Percentiles rank a stretch among this genome's conserved stretches.
Evolutionary conservation across 2,113 vertebrate species (phyloP).

Genomic region (Hydropotes inermis): DNA sequence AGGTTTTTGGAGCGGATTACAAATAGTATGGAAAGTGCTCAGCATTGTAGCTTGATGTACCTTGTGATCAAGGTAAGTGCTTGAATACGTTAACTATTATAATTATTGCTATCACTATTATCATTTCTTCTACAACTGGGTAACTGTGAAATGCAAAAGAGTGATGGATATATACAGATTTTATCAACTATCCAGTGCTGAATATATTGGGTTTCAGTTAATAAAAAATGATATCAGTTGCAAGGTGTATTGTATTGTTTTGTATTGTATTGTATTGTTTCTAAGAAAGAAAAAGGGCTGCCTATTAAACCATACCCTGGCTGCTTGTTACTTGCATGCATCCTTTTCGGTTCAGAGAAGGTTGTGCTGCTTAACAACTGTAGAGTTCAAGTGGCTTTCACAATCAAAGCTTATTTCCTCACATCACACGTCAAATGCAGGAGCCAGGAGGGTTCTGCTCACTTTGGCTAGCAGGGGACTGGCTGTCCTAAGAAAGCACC

Average conservation of each 20-base stretch:
- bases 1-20: not conserved
- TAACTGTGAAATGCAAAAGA: not conserved
- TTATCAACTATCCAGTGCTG: not conserved
- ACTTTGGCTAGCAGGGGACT: not conserved
- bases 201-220: not conserved
- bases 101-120: not conserved
- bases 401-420: not conserved
- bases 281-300: not conserved
- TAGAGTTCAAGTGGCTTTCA: no score
- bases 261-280: accelerated
- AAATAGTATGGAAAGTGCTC: not conserved
- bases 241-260: not conserved
- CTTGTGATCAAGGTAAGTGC: not conserved
- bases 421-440: not conserved
- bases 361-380: not conserved
- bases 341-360: not conserved
- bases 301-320: accelerated
- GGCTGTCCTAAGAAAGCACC: not conserved
- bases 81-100: not conserved
- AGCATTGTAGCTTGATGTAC: not conserved
- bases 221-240: not conserved
- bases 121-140: not conserved
- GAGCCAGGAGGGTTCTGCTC: not conserved
- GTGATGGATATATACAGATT: not conserved
- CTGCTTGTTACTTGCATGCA: not conserved